phyloP scores from a whole-genome alignment of 2,888 invertebrate species.

The Phengaris alcon region DNA sequence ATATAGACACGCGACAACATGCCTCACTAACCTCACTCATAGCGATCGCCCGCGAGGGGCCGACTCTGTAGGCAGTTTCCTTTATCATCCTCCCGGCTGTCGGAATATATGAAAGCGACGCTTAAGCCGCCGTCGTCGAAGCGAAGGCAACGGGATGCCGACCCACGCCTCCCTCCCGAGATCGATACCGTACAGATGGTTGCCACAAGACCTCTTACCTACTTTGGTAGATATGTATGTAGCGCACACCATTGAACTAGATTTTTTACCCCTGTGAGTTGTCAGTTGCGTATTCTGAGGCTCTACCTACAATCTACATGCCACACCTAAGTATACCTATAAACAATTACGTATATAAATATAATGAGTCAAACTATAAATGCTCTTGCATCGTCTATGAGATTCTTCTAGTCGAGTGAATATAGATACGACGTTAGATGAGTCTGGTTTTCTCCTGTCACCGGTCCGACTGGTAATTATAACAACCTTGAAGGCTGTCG shows the following conservation, averaged over 20 bases:
- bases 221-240: constrained; percentile 20
- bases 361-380: background rate
- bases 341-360: background rate
- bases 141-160: constrained; percentile 72
- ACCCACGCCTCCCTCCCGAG: constrained; percentile 74
- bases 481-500: constrained; percentile 64
- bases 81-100: constrained; percentile 75
- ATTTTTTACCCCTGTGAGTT: constrained; percentile 2
- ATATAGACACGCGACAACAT: constrained; percentile 74
- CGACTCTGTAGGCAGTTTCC: constrained; percentile 75
- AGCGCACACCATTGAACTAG: constrained; percentile 12
- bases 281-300: background rate
- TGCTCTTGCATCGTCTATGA: background rate
- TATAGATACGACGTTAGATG: constrained; percentile 39
- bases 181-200: constrained; percentile 76
- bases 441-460: constrained; percentile 58
- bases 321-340: background rate
- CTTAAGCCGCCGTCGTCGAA: constrained; percentile 60
- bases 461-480: constrained; percentile 65
- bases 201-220: constrained; percentile 47
- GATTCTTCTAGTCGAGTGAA: constrained; percentile 9
- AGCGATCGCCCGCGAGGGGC: constrained; percentile 70
- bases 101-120: constrained; percentile 71
- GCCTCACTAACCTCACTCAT: constrained; percentile 50
- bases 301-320: background rate